A percentile compares a stretch with the other conserved stretches of the same genome.
phyloP scores from a whole-genome alignment of 1,140 invertebrate species.

The Euura saliciscinereae region DNA sequence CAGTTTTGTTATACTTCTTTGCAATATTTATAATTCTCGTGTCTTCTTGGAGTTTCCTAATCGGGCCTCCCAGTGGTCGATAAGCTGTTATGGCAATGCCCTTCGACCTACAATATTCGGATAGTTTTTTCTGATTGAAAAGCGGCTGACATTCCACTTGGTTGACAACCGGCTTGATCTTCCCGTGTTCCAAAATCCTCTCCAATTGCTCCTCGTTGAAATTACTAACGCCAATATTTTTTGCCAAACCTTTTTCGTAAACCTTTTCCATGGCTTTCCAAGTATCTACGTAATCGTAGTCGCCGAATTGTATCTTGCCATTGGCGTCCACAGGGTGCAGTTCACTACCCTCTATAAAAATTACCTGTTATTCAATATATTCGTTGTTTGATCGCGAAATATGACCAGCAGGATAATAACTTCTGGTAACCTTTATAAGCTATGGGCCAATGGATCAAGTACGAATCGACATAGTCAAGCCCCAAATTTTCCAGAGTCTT shows the following conservation, averaged over 20 bases:
- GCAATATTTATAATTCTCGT: conserved; percentile 64
- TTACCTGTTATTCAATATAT: background rate
- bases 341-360: conserved; percentile 34
- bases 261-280: conserved; percentile 83
- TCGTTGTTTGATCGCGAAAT: background rate
- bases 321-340: conserved; percentile 63
- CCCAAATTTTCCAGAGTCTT: conserved; percentile 68
- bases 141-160: conserved; percentile 64
- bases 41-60: conserved; percentile 48
- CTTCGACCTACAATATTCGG: conserved; percentile 69
- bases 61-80: conserved; percentile 67
- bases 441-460: conserved; percentile 83
- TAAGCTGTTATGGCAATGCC: conserved; percentile 77
- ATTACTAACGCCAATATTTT: conserved; percentile 84
- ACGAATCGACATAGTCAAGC: conserved; percentile 66
- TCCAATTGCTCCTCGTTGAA: conserved; percentile 81
- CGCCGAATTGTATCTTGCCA: conserved; percentile 66
- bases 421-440: conserved; percentile 61
- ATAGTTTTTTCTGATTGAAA: conserved; percentile 75
- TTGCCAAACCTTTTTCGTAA: conserved; percentile 70
- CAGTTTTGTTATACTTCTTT: conserved; percentile 66
- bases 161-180: conserved; percentile 74
- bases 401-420: background rate
- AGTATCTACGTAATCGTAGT: conserved; percentile 78
- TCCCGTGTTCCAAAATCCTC: conserved; percentile 67